Percentiles rank a stretch among this genome's conserved stretches.
phyloP scores from a whole-genome alignment of 2,113 vertebrate species.

The Cepphus grylle region DNA sequence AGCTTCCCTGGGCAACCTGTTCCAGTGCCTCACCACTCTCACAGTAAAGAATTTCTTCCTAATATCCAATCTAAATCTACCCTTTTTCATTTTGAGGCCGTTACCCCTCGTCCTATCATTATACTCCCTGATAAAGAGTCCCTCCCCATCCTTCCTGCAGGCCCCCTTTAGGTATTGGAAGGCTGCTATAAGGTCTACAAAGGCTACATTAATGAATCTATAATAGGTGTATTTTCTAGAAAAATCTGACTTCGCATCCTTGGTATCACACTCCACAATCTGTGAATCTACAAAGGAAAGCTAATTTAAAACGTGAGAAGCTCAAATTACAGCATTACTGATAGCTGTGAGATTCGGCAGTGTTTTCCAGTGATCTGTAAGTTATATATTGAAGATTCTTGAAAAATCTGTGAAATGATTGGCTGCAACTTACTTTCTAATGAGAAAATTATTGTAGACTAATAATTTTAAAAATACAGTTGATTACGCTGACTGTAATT shows the following conservation, averaged over 20 bases:
- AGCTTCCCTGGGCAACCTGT: too few relatives aligned
- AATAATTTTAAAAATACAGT: not conserved
- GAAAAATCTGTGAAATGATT: not conserved
- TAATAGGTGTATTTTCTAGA: not conserved
- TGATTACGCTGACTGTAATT: slow-evolving; percentile 16
- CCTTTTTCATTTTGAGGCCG: too few relatives aligned
- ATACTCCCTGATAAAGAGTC: too few relatives aligned
- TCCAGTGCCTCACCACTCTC: too few relatives aligned
- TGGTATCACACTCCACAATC: not conserved
- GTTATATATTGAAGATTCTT: not conserved
- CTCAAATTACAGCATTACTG: not conserved
- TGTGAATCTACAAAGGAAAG: not conserved
- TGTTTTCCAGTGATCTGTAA: not conserved
- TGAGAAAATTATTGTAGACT: not conserved
- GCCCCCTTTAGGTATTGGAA: too few relatives aligned
- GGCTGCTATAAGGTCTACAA: not conserved
- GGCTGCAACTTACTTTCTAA: not conserved
- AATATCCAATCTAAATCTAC: too few relatives aligned
- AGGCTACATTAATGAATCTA: not conserved
- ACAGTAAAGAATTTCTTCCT: too few relatives aligned
- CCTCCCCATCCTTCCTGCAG: too few relatives aligned
- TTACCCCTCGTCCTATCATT: too few relatives aligned
- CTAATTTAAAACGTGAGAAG: not conserved
- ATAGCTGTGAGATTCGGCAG: not conserved
- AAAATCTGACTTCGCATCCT: not conserved